Percentiles rank a stretch among this genome's conserved stretches.
Conservation (phyloP, 2,888 invertebrate species). For the Atethmia centrago region DNA sequence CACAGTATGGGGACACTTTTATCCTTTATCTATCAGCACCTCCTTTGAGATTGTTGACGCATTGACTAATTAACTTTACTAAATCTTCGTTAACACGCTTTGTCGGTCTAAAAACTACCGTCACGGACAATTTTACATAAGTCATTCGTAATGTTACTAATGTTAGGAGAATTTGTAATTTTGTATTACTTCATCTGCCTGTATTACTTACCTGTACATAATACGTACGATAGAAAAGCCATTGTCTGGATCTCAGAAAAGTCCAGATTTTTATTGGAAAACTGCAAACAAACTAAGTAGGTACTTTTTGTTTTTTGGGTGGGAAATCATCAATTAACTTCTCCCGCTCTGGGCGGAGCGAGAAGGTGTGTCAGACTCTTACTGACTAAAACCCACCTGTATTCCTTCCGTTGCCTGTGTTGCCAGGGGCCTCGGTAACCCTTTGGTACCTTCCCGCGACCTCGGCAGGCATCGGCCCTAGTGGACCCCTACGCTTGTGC, state of each 20-base stretch:
- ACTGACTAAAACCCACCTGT: too few species aligned
- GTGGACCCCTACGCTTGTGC: too few species aligned
- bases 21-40: slow-evolving; percentile 19
- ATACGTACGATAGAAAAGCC: not conserved
- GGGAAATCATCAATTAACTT: too few species aligned
- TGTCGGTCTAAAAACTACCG: slow-evolving; percentile 21
- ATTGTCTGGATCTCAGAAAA: not conserved
- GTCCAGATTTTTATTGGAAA: not conserved
- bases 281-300: too few species aligned
- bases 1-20: slow-evolving; percentile 1
- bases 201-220: not conserved
- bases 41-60: slow-evolving; percentile 34
- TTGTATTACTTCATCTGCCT: slow-evolving; percentile 6
- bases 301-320: too few species aligned
- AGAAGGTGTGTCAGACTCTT: too few species aligned
- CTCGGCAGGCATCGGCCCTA: too few species aligned
- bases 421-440: too few species aligned
- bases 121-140: slow-evolving; percentile 29
- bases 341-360: too few species aligned
- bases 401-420: too few species aligned
- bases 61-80: slow-evolving; percentile 45
- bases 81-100: slow-evolving; percentile 45
- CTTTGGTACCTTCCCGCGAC: too few species aligned
- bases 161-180: slow-evolving; percentile 11
- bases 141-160: not conserved